Base-by-base conservation (phyloP, 92 coral and sea anemone genomes). In the Heteractis magnifica region DNA sequence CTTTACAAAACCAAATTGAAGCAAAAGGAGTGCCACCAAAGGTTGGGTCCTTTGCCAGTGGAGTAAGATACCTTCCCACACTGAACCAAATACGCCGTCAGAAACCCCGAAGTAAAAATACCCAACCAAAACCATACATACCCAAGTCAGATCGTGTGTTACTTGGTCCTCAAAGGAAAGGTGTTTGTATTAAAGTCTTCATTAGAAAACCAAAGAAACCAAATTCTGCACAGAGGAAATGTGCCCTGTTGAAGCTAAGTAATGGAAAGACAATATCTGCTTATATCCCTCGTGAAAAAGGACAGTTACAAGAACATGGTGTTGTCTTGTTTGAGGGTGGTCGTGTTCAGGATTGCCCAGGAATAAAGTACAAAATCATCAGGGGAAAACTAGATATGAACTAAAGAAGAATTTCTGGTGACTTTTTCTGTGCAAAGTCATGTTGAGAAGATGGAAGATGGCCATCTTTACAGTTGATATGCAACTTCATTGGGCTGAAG, bases 241-340 rank as follows among this genome's bases (percentile, higher is more conserved):
- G 99, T 82, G 99, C 98, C 1, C 85, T 96, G 56, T 56, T 96
- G 70, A 96, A 94, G 65, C 89, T 96, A 0, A 96, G 94, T 79
- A 92, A 90, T 90, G 98, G 99, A 4, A 94, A 92, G 82, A 91
- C 95, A 41, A 96, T 96, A 52, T 90, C 98, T 10, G 98, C 99
- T 6, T 96, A 96, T 71, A 96, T 96, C 18, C 99, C 99, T 10
- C 93, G 94, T 4, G 93, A 96, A 83, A 85, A 85, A 83, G 99
- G 96, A 4, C 94, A 87, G 76, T 72, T 96, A 19, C 99, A 96
- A 70, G 99, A 96, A 79, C 99, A 96, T 86, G 99, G 98, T 19
- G 98, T 96, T 20, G 99, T 96, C 34, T 72, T 96, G 79, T 96
- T 96, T 87, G 93, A 95, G 55, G 99, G 99, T 3, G 99, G 99